Base-by-base conservation (phyloP, 1,140 invertebrate species). In the Sipha flava region DNA sequence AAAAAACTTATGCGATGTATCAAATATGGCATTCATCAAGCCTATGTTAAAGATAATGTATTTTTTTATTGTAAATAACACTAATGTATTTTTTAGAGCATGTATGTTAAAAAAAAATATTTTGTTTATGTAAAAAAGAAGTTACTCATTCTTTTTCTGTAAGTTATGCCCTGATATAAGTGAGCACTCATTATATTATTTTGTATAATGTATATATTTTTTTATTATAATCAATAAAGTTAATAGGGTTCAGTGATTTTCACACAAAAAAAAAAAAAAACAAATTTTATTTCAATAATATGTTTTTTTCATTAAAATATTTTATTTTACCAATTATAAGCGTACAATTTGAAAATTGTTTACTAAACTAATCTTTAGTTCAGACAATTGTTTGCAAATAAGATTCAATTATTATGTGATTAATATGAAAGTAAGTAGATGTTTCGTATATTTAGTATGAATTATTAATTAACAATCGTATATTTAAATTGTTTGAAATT, bases 161-260 rank as follows among this genome's bases (percentile, higher is more conserved):
- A 77, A 77, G 52, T 77, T 57, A 77, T 77, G 34, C 37, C 21
- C 73, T 43, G 52, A 37, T 54, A 37, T 37, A 77, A 59, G 31
- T 59, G 73, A 77, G 73, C 73, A 59, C 73, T 75, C 31, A 59
- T 54, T 75, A 75, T 77, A 77, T 59, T 77, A 59, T 77, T 77
- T 77, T 77, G 52, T 77, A 77, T 77, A 77, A 59, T 77, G 73
- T 77, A 77, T 77, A 77, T 59, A 77, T 77, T 59, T 77, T 77
- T 77, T 77, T 77, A 59, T 77, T 77, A 77, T 43, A 43, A 77
- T 77, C 23, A 77, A 77, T 77, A 77, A 75, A 75, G 52, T 37
- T 14, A 37, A 75, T 75, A 77, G 73, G 73, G 34, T 40, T 59
- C 52, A 37, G 72, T 77, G 73, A 77, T 77, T 57, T 77, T 77